phyloP scores from a whole-genome alignment of 2,797 vertebrate species.

The Momotus momota region DNA sequence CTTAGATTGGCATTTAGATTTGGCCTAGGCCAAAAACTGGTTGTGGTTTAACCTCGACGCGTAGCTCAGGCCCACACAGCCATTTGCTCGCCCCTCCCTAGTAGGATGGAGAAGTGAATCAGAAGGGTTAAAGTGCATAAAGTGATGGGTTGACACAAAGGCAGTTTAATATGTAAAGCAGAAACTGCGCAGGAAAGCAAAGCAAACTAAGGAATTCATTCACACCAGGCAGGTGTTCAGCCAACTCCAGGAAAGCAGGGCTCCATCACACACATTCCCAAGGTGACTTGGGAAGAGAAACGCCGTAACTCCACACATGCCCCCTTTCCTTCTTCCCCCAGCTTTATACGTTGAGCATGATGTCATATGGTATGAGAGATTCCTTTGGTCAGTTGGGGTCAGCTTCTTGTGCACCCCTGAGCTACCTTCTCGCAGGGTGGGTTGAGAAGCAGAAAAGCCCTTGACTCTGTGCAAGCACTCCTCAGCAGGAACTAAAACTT shows the following conservation, averaged over 20 bases:
- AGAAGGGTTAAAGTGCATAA: background rate
- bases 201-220: background rate
- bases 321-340: background rate
- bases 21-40: background rate
- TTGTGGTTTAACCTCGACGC: background rate
- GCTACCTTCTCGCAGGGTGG: fast-evolving
- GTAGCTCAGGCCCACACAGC: background rate
- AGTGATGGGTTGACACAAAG: background rate
- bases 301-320: fast-evolving
- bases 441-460: background rate
- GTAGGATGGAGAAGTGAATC: background rate
- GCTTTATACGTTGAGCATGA: background rate
- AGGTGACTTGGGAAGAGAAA: background rate
- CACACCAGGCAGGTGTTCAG: background rate
- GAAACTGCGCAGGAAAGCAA: background rate
- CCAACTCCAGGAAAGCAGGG: background rate
- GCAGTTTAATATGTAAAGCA: background rate
- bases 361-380: too few relatives aligned
- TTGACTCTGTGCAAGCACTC: background rate
- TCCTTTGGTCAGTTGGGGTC: background rate
- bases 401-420: background rate
- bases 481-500: background rate
- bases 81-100: background rate
- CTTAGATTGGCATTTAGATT: background rate
- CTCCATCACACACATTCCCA: background rate